Conservation (phyloP, 35 echinoderm and acorn worm species). For the Hemicentrotus pulcherrimus region DNA sequence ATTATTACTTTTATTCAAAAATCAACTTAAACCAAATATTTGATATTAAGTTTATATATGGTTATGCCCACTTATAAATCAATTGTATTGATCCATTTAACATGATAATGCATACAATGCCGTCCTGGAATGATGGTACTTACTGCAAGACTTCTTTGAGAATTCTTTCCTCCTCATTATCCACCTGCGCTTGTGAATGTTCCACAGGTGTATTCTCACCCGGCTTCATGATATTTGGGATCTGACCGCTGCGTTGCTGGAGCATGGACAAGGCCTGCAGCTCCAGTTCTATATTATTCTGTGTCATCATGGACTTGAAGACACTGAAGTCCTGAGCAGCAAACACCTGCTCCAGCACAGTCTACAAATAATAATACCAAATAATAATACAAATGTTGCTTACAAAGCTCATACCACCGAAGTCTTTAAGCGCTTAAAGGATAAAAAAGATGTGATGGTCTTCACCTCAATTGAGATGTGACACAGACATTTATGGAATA, state of each 20-base stretch:
- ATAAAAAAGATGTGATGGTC: too few relatives aligned
- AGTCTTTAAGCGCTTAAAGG: too few relatives aligned
- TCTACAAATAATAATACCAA: conserved; percentile 34
- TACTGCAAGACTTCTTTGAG: conserved; percentile 82
- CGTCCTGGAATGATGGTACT: neutral
- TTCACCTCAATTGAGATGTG: too few relatives aligned
- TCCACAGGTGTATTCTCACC: conserved; percentile 50
- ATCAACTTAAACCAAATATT: too few relatives aligned
- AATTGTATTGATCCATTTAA: neutral
- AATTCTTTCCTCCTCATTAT: conserved; percentile 85
- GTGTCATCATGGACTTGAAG: conserved; percentile 94
- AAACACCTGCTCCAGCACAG: conserved; percentile 83
- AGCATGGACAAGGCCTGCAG: conserved; percentile 83
- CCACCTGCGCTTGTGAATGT: conserved; percentile 54
- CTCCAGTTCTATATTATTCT: conserved; percentile 90
- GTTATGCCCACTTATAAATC: neutral
- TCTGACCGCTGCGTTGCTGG: conserved; percentile 79
- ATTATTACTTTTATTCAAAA: too few relatives aligned
- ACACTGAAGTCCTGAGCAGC: conserved; percentile 75
- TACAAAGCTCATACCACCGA: too few relatives aligned
- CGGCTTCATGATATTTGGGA: conserved; percentile 73
- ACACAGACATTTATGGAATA: too few relatives aligned
- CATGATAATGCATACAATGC: neutral
- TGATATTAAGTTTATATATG: neutral
- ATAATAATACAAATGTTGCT: too few relatives aligned